Base-by-base conservation (phyloP, 1,140 invertebrate species). In the Thereuonema tuberculata region DNA sequence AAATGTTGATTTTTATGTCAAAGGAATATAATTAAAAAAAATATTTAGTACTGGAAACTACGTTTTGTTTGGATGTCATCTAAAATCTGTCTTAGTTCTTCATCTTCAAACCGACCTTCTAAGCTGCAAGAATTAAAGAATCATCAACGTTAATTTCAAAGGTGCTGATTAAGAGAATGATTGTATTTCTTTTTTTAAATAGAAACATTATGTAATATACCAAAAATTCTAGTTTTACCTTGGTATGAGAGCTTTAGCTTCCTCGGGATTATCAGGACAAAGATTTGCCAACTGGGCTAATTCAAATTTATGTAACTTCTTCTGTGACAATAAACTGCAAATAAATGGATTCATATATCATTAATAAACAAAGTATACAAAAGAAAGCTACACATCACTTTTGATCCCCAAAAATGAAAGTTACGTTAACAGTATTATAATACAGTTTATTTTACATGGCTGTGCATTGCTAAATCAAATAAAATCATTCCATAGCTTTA, bases 251-350 rank as follows among this genome's bases (percentile, higher is more conserved):
- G 93, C 87, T 76, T 98, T 98, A 0, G 93, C 93, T 78, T 99
- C 95, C 71, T 98, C 95, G 0, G 93, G 86, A 23, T 89, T 93
- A 78, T 99, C 94, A 0, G 97, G 97, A 72, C 93, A 98, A 1
- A 99, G 75, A 77, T 99, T 99, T 1, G 94, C 94, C 58, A 99
- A 77, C 24, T 94, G 90, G 1, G 97, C 95, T 23, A 99, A 76
- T 74, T 99, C 97, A 77, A 98, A 99, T 77, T 99, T 98, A 73
- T 99, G 96, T 12, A 99, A 74, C 70, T 96, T 94, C 69, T 96
- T 98, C 70, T 89, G 87, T 74, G 86, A 87, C n/a, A 96, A 74
- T 59, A 95, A 80, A 74, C 91, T 95, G 70, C n/a, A n/a, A n/a
- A n/a, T 37, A 82, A 81, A 64, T 61, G 66, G 67, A 66, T 62